phyloP scores from a whole-genome alignment of 2,888 invertebrate species.

The Eudemis profundana region DNA sequence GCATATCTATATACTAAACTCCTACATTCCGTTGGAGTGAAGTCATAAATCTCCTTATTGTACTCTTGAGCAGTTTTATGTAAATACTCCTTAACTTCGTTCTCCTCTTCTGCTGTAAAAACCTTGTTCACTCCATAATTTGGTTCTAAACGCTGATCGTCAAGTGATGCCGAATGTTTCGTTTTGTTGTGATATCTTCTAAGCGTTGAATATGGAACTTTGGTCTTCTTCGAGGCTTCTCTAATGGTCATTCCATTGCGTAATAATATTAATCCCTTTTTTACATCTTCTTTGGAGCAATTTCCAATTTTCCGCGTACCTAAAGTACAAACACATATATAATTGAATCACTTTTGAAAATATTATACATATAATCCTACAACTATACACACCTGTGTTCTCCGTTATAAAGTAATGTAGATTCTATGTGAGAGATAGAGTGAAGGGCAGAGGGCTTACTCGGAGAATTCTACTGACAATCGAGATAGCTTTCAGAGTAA shows the following conservation, averaged over 20 bases:
- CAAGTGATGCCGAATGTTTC: not conserved
- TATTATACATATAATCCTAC: too few species aligned
- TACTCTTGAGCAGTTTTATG: too few species aligned
- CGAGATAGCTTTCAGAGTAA: too few species aligned
- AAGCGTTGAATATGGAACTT: not conserved
- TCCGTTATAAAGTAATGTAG: too few species aligned
- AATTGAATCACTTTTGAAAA: too few species aligned
- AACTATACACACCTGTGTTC: too few species aligned
- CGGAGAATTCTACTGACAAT: too few species aligned
- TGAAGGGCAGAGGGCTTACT: too few species aligned
- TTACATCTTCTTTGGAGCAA: not conserved
- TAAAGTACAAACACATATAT: too few species aligned
- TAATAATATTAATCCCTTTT: slow-evolving; percentile 3
- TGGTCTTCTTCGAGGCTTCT: not conserved
- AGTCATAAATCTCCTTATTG: slow-evolving; percentile 9
- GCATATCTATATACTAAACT: not conserved
- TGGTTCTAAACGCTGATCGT: slow-evolving; percentile 1
- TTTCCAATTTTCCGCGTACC: slow-evolving; percentile 2
- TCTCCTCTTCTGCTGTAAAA: not conserved
- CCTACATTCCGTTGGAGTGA: not conserved
- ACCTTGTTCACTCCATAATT: slow-evolving; percentile 5
- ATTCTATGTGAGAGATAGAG: too few species aligned
- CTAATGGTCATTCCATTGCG: not conserved
- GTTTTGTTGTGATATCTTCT: not conserved
- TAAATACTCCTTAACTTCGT: too few species aligned